Conservation (phyloP, 2,888 invertebrate genomes). For the Polydrusus cervinus region DNA sequence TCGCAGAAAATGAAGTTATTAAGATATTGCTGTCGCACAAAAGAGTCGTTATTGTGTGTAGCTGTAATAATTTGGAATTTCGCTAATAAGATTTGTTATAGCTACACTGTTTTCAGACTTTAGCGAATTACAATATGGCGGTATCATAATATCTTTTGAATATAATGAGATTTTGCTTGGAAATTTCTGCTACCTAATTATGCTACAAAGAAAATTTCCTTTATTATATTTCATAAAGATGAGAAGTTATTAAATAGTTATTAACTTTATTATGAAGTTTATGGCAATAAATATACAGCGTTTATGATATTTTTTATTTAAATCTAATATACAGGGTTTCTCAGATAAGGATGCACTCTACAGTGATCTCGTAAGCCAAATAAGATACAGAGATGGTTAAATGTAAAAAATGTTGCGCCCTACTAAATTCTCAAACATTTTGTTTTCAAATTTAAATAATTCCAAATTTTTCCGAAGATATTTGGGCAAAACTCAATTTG, state of each 20-base stretch:
- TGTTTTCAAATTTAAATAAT: too few species aligned
- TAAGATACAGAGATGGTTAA: too few species aligned
- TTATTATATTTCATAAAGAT: slow-evolving; percentile 10
- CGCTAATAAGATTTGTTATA: slow-evolving; percentile 65
- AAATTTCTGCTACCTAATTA: slow-evolving; percentile 35
- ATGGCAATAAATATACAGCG: too few species aligned
- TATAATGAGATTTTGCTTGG: slow-evolving; percentile 47
- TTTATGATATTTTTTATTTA: too few species aligned
- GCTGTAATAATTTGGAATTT: slow-evolving; percentile 68
- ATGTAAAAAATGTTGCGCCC: too few species aligned
- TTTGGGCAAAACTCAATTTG: too few species aligned
- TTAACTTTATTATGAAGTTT: background rate
- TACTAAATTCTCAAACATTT: too few species aligned
- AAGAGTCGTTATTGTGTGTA: slow-evolving; percentile 64
- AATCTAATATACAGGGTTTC: too few species aligned
- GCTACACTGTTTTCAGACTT: slow-evolving; percentile 58
- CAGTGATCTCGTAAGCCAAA: too few species aligned
- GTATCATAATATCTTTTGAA: slow-evolving; percentile 54
- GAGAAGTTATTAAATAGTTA: slow-evolving; percentile 7
- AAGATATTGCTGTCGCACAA: slow-evolving; percentile 64
- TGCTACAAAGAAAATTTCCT: slow-evolving; percentile 14
- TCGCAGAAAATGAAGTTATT: slow-evolving; percentile 68
- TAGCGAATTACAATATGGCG: slow-evolving; percentile 57
- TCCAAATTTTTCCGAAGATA: too few species aligned
- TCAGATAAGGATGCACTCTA: too few species aligned